phyloP scores from a whole-genome alignment of 2,888 invertebrate species.

The Andrena fulva region DNA sequence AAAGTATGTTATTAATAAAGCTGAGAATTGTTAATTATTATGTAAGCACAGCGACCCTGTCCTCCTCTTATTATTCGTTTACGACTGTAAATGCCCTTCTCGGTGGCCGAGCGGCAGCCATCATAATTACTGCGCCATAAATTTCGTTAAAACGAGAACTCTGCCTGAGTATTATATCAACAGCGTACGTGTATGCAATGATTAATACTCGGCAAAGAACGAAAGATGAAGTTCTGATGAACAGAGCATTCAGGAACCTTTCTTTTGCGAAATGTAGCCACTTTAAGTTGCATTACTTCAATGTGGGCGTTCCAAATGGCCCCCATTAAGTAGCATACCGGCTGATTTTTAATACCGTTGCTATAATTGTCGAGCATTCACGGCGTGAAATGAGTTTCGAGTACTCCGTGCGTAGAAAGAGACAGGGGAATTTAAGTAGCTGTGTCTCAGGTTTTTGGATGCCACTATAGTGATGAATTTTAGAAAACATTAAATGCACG shows the following conservation, averaged over 20 bases:
- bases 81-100: slow-evolving; percentile 15
- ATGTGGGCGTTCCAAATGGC: not conserved
- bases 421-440: too few relatives aligned
- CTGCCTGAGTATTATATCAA: not conserved
- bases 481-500: too few relatives aligned
- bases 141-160: slow-evolving; percentile 24
- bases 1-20: slow-evolving; percentile 39
- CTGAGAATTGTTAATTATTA: slow-evolving; percentile 34
- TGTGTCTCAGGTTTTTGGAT: too few relatives aligned
- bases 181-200: not conserved
- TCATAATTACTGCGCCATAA: slow-evolving; percentile 29
- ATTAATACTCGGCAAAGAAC: not conserved
- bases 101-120: not conserved
- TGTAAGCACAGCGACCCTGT: slow-evolving; percentile 7
- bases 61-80: slow-evolving; percentile 28
- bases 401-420: too few relatives aligned
- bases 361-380: too few relatives aligned
- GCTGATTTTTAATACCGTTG: too few relatives aligned
- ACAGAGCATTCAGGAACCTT: not conserved
- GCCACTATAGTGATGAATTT: too few relatives aligned
- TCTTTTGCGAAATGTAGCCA: not conserved
- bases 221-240: not conserved
- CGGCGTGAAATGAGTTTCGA: too few relatives aligned
- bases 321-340: too few relatives aligned
- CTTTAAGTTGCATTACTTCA: not conserved